These are phyloP conservation scores for Macrocentrus cingulum DNA, from an alignment of 1,140 invertebrate species.

Conservation along the genomic window DNA sequence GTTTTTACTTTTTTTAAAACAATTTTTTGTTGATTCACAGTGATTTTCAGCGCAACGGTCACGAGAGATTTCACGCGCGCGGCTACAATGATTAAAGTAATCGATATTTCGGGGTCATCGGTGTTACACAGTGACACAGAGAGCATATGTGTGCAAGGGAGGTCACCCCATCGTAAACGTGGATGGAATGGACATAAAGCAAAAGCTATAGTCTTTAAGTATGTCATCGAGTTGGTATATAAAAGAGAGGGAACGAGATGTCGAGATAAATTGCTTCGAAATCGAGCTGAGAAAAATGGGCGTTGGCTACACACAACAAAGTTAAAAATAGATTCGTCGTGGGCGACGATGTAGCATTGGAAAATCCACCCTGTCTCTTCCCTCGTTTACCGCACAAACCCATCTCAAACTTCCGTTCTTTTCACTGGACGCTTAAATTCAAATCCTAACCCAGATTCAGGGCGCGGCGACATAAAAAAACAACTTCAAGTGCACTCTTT, in stretches of 20 bases:
- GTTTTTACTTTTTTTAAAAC: no score
- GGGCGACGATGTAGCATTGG: neutral
- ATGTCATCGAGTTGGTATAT: neutral
- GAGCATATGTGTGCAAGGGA: neutral
- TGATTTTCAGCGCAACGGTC: neutral
- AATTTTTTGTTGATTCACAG: constrained; percentile 11
- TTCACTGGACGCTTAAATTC: constrained; percentile 20
- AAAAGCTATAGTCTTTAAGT: neutral
- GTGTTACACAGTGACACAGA: neutral
- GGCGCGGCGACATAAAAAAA: constrained; percentile 8
- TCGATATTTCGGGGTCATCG: neutral
- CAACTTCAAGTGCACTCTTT: neutral
- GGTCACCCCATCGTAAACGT: neutral
- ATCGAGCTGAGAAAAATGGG: neutral
- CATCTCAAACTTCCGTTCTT: neutral
- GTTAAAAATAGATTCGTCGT: constrained; percentile 2
- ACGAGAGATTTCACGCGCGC: neutral
- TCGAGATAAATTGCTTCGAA: neutral
- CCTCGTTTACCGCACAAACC: neutral
- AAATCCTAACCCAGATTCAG: constrained; percentile 28
- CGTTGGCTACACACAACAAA: neutral
- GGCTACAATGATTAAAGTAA: neutral
- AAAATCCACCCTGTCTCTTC: neutral
- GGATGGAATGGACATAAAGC: neutral
- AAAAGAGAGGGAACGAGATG: neutral